Percentiles rank a stretch among this genome's conserved stretches.
These are phyloP conservation scores for Cataglyphis hispanica DNA, from an alignment of 1,140 invertebrate species.

Conservation along the genomic window DNA sequence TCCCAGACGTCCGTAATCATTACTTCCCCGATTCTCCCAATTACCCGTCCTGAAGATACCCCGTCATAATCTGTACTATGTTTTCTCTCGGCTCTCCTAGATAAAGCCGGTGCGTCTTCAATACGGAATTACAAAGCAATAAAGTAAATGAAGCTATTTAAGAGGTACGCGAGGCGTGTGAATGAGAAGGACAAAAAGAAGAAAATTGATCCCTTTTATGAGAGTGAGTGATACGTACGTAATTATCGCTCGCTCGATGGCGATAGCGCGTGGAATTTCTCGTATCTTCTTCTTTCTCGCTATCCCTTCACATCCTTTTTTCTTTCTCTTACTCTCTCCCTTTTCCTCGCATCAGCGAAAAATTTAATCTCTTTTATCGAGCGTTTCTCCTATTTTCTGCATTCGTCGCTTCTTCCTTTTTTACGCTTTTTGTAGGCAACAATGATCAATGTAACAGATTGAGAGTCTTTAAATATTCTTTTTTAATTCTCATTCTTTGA, in stretches of 20 bases:
- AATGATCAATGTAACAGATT: not conserved
- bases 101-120: slow-evolving; percentile 79
- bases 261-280: slow-evolving; percentile 50
- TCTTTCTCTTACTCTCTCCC: not conserved
- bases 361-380: slow-evolving; percentile 58
- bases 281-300: slow-evolving; percentile 49
- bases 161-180: slow-evolving; percentile 70
- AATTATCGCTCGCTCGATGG: slow-evolving; percentile 30
- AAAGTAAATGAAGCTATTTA: slow-evolving; percentile 80
- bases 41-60: slow-evolving; percentile 53
- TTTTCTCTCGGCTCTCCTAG: slow-evolving; percentile 76
- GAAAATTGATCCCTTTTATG: slow-evolving; percentile 49
- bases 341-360: slow-evolving; percentile 28
- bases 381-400: slow-evolving; percentile 11
- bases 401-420: not conserved
- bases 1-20: not conserved
- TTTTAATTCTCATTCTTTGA: slow-evolving; percentile 27
- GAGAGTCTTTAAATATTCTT: slow-evolving; percentile 16
- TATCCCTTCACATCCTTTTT: slow-evolving; percentile 1
- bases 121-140: slow-evolving; percentile 86
- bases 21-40: slow-evolving; percentile 27
- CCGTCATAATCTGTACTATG: slow-evolving; percentile 70
- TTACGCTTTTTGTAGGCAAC: not conserved
- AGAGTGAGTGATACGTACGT: slow-evolving; percentile 46
- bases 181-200: slow-evolving; percentile 58